Evolutionary conservation across 2,888 invertebrate genomes (phyloP).

Genomic region (Spodoptera exigua): DNA sequence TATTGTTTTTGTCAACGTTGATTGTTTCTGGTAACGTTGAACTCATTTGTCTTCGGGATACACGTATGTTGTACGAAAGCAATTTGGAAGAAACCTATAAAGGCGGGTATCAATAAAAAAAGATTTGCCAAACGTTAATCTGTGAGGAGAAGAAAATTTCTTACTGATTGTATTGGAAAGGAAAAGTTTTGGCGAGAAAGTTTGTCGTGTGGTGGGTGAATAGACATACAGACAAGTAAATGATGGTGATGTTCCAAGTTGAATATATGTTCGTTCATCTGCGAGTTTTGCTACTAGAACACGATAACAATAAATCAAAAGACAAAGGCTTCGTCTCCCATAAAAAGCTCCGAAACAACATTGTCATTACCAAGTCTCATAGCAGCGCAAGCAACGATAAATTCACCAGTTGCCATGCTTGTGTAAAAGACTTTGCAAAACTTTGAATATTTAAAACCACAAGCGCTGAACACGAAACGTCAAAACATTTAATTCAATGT

Average conservation of each 20-base stretch:
- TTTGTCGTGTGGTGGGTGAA: constrained; percentile 24
- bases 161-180: constrained; percentile 40
- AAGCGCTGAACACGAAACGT: constrained; percentile 37
- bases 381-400: constrained; percentile 8
- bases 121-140: constrained; percentile 49
- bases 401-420: constrained; percentile 24
- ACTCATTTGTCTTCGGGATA: constrained; percentile 64
- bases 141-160: constrained; percentile 29
- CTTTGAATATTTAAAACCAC: constrained; percentile 40
- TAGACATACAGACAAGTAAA: constrained; percentile 22
- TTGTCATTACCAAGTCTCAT: background rate
- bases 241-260: constrained; percentile 17
- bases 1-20: constrained; percentile 65
- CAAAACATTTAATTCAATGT: constrained; percentile 40
- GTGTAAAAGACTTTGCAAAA: constrained; percentile 23
- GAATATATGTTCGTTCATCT: constrained; percentile 7
- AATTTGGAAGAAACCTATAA: constrained; percentile 57
- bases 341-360: constrained; percentile 1
- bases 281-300: background rate
- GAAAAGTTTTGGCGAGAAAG: constrained; percentile 29
- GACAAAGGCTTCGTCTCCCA: no score
- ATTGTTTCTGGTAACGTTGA: constrained; percentile 63
- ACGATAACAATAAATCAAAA: background rate
- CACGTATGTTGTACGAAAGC: constrained; percentile 57
- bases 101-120: constrained; percentile 56